Evolutionary conservation across 1,140 invertebrate genomes (phyloP).

Genomic region (Megathymus violae): DNA sequence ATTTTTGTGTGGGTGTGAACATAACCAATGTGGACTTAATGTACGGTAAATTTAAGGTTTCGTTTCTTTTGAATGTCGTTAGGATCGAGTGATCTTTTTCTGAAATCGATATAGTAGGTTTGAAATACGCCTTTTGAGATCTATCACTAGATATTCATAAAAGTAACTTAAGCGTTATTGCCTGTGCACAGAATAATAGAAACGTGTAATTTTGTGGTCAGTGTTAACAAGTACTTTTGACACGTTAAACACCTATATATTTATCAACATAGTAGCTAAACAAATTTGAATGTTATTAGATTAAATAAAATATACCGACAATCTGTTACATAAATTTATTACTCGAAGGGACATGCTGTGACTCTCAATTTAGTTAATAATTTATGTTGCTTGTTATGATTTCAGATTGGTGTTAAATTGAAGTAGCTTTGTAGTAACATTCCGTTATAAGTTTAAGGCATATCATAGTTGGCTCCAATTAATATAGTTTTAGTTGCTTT

Average conservation of each 20-base stretch:
- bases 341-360: slow-evolving; percentile 29
- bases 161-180: slow-evolving; percentile 13
- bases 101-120: slow-evolving; percentile 6
- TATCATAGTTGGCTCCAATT: slow-evolving; percentile 65
- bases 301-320: slow-evolving; percentile 34
- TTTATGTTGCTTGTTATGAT: slow-evolving; percentile 50
- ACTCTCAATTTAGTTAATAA: slow-evolving; percentile 39
- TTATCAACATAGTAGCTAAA: slow-evolving; percentile 34
- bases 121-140: slow-evolving; percentile 21
- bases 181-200: slow-evolving; percentile 24
- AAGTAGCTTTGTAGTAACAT: slow-evolving; percentile 56
- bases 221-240: slow-evolving; percentile 23
- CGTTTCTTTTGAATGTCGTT: slow-evolving; percentile 3
- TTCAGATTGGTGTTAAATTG: slow-evolving; percentile 42
- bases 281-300: slow-evolving; percentile 34
- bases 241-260: slow-evolving; percentile 22
- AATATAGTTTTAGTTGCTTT: slow-evolving; percentile 61
- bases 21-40: not conserved
- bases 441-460: slow-evolving; percentile 64
- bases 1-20: slow-evolving; percentile 29
- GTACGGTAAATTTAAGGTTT: slow-evolving; percentile 8
- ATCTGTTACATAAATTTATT: slow-evolving; percentile 29
- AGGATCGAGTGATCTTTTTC: slow-evolving; percentile 14
- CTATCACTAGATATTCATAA: slow-evolving; percentile 18
- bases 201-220: slow-evolving; percentile 30